Percentiles rank a stretch among this genome's conserved stretches.
Evolutionary conservation across 2,113 vertebrate genomes (phyloP).

Genomic region (Aleadryas rufinucha): DNA sequence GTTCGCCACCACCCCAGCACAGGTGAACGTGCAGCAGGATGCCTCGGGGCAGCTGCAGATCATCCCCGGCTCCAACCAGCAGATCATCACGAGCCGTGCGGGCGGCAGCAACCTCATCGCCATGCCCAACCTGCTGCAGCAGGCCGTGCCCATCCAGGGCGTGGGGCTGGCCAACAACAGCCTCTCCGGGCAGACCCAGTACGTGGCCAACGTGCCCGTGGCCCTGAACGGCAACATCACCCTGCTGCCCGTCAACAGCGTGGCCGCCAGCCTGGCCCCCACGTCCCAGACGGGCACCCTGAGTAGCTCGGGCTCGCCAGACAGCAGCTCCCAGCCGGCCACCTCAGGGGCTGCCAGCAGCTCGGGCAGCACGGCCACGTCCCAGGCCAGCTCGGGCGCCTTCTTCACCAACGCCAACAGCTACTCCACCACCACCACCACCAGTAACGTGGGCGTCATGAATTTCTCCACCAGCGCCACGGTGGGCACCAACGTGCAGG

Average conservation of each 20-base stretch:
- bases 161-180: constrained; percentile 82
- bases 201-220: constrained; percentile 91
- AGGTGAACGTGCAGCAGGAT: constrained; percentile 84
- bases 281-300: constrained; percentile 81
- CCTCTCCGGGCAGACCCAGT: constrained; percentile 90
- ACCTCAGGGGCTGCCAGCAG: constrained; percentile 69
- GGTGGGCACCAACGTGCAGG: constrained; percentile 67
- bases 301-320: constrained; percentile 75
- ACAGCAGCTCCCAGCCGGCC: constrained; percentile 68
- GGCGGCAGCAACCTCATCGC: constrained; percentile 86
- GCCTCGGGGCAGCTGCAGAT: constrained; percentile 90
- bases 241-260: constrained; percentile 86
- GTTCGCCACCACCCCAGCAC: constrained; percentile 77
- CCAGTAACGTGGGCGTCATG: constrained; percentile 74
- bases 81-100: constrained; percentile 81
- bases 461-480: constrained; percentile 71
- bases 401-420: constrained; percentile 81
- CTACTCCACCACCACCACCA: constrained; percentile 74
- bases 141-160: constrained; percentile 92
- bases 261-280: constrained; percentile 75
- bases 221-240: constrained; percentile 95
- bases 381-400: constrained; percentile 65
- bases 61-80: constrained; percentile 84
- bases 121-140: constrained; percentile 90
- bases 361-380: constrained; percentile 58